Evolutionary conservation across 2,888 invertebrate species (phyloP), one percentile per base, ranked within the genome.

Genomic region (Clistopyga incitator): DNA sequence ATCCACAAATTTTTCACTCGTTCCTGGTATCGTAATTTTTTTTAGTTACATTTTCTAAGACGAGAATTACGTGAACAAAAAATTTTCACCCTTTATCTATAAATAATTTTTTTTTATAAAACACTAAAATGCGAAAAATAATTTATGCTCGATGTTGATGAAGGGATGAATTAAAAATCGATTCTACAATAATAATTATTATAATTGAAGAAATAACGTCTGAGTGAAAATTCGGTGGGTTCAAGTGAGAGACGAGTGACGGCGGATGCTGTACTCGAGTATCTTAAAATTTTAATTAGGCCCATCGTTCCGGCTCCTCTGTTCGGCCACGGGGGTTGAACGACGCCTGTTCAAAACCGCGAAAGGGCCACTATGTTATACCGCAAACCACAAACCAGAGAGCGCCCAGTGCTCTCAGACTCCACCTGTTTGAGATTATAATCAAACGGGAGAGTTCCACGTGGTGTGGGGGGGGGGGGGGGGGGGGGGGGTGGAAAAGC

Each of bases 1-100:
- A 87, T 86, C 86, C 86, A 84, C 78, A 71, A 84, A 86, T 84
- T 86, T 81, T 85, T 68, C 82, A 84, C 86, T 82, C 79, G 82
- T 81, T 79, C 3, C 42, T n/a, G 23, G 25, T 13, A 15, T 15
- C 0, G 18, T 34, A 15, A 29, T n/a, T n/a, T 61, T n/a, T 34
- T 34, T 34, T 61, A 45, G 45, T 45, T 45, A 15, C 8, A 6
- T 13, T 15, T 15, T 29, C 4, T 52, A 4, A 8, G 18, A 45
- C 4, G 4, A 45, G 4, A 11, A 45, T 15, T 45, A 45, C 4
- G 1, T 45, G 15, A 45, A 15, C 8, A 45, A 15, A 13, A 11
- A 3, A 11, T 18, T n/a, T 38, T 38, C 38, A 38, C 10, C 34
- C 0, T 4, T 8, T 38, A 10, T 10, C 38, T 8, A 38, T 38